phyloP scores from a whole-genome alignment of 2,113 vertebrate species.

The Oenanthe oenanthe region DNA sequence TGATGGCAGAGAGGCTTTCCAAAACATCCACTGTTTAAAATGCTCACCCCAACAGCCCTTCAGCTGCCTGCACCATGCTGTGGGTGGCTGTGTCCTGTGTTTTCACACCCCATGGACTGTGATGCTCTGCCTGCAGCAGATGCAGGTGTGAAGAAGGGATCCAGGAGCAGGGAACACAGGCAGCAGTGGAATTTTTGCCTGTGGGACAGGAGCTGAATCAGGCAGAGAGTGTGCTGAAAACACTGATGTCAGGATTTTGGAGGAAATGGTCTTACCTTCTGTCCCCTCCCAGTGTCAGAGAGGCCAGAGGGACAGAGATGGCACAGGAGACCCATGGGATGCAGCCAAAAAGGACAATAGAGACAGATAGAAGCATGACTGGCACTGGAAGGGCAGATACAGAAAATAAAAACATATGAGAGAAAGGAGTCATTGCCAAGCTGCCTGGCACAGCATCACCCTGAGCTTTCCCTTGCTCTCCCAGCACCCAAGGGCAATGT shows the following conservation, averaged over 20 bases:
- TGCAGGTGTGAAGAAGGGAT: not conserved
- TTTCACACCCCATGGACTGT: fast-evolving
- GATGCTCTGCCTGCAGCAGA: not conserved
- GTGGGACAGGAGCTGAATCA: not conserved
- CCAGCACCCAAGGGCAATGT: not conserved
- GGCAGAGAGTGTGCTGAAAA: not conserved
- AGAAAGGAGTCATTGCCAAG: not conserved
- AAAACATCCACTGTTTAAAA: not conserved
- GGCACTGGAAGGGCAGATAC: not conserved
- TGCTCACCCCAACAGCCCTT: not conserved
- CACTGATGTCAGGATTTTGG: not conserved
- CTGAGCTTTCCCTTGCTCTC: not conserved
- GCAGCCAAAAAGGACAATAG: not conserved
- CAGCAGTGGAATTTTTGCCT: not conserved
- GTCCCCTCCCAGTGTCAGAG: not conserved
- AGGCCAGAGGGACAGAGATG: not conserved
- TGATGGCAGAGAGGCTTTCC: not conserved
- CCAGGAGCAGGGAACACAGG: fast-evolving
- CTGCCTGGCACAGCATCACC: fast-evolving
- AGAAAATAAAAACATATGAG: not conserved
- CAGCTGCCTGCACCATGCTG: fast-evolving
- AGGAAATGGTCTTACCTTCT: not conserved
- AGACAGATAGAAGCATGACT: not conserved
- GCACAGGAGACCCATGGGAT: not conserved
- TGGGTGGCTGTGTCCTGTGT: not conserved